These are phyloP conservation scores for Andrena fulva DNA, from an alignment of 2,888 invertebrate genomes.

Conservation along the genomic window DNA sequence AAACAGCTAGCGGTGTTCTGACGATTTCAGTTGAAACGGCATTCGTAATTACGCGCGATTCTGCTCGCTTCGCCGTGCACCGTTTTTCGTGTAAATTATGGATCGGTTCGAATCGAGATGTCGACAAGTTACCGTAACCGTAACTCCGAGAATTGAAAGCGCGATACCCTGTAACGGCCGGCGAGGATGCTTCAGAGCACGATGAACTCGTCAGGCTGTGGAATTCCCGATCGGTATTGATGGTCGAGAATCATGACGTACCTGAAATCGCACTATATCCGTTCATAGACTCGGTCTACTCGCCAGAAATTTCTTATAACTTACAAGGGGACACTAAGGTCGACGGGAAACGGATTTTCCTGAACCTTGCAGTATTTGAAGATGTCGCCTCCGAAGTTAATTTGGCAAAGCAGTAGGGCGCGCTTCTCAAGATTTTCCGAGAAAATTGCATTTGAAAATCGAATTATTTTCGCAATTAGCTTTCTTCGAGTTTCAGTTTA, in stretches of 20 bases:
- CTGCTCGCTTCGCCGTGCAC: constrained; percentile 34
- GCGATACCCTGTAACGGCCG: background rate
- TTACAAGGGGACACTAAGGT: too few species aligned
- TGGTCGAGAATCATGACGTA: background rate
- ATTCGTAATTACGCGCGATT: constrained; percentile 60
- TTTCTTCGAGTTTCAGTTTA: too few species aligned
- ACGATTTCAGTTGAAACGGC: constrained; percentile 39
- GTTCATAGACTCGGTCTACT: background rate
- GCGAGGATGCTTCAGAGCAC: background rate
- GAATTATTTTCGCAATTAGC: too few species aligned
- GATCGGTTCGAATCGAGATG: constrained; percentile 38
- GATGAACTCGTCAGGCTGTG: constrained; percentile 1
- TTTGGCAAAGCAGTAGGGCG: too few species aligned
- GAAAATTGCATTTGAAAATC: too few species aligned
- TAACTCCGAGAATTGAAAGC: constrained; percentile 8
- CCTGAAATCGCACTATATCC: background rate
- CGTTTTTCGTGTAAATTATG: constrained; percentile 57
- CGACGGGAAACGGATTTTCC: too few species aligned
- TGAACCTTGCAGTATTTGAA: too few species aligned
- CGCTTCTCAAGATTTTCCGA: too few species aligned
- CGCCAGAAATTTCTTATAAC: too few species aligned
- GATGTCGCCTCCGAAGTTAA: too few species aligned
- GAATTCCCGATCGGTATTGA: background rate
- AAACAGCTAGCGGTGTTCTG: constrained; percentile 12
- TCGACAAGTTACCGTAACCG: constrained; percentile 27